Conservation (phyloP, 2,113 vertebrate species). For the Chionodraco myersi region DNA sequence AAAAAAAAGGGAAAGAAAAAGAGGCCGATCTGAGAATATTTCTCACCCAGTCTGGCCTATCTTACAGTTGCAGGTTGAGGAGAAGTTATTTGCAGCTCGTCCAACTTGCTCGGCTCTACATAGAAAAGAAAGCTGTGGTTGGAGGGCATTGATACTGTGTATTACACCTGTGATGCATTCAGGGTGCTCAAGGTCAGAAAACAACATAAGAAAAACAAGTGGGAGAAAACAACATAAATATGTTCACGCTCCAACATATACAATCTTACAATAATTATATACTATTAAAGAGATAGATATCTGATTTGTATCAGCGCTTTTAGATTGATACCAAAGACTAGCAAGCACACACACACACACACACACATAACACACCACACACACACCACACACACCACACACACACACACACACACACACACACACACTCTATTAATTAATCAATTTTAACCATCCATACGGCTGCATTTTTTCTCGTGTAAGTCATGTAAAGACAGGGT, state of each 20-base stretch:
- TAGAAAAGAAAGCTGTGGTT: slow-evolving; percentile 1
- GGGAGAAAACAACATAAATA: not conserved
- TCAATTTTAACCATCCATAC: no score
- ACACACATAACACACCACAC: no score
- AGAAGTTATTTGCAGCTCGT: slow-evolving; percentile 44
- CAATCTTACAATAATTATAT: not conserved
- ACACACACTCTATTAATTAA: no score
- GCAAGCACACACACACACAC: no score
- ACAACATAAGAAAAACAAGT: not conserved
- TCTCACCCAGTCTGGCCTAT: slow-evolving; percentile 41
- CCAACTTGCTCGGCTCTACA: slow-evolving; percentile 15
- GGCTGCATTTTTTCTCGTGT: no score
- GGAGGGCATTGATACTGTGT: slow-evolving; percentile 43
- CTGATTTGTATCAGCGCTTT: no score
- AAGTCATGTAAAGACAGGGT: no score
- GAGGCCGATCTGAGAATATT: slow-evolving; percentile 47
- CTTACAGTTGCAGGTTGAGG: slow-evolving; percentile 47
- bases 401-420: no score
- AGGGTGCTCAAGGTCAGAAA: slow-evolving; percentile 38
- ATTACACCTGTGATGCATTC: slow-evolving; percentile 24
- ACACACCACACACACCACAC: no score
- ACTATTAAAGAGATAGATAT: no score
- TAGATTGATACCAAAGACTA: no score
- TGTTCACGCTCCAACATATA: not conserved
- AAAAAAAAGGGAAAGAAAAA: slow-evolving; percentile 5